Base-by-base conservation (phyloP, 2,113 vertebrate species). In the Tenrec ecaudatus region DNA sequence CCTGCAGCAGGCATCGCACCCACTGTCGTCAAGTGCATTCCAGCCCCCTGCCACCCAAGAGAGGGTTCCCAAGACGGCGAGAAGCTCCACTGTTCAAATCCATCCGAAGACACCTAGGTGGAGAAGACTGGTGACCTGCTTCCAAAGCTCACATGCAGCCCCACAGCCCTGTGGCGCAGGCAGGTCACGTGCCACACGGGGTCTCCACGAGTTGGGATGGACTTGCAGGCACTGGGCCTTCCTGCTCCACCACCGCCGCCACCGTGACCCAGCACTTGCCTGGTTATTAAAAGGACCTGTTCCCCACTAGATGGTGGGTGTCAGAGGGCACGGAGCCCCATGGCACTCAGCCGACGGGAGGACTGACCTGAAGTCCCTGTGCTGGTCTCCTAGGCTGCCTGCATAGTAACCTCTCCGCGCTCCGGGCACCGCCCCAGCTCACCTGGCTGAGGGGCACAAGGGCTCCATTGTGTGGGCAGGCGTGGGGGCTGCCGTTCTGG, bases 361-460 rank as follows among this genome's bases (percentile, higher is more conserved):
- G 5, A 20, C 29, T 25, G 20, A 8, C 62, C 86, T 10, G 3
- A 36, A 1, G 0, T 15, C 10, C 71, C 40, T 1, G 31, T 62
- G 38, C 76, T 38, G 53, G 58, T 68, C 40, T 81, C 66, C 0
- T 0, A 15, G 83, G 57, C 69, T 43, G 14, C 36, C 66, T 20
- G 1, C 17, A 20, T 43, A 23, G 64, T 47, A 6, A 4, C 79
- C 38, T 20, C n/a, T 5, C 33, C 2, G n/a, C 12, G 17, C 33
- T 22, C 71, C 0, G 0, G 69, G 47, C 88, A 91, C 62, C 19
- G 81, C 84, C 69, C 43, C 83, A 12, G 40, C 31, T 91, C 94
- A 95, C 95, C 94, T 96, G 94, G 94, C 19, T 1, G 0, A 62
- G 89, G 78, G 69, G 40, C 88, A 95, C 90, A 96, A 96, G 82